Conservation (phyloP, 64 coral and sea anemone genomes). For the Acropora yongei region DNA sequence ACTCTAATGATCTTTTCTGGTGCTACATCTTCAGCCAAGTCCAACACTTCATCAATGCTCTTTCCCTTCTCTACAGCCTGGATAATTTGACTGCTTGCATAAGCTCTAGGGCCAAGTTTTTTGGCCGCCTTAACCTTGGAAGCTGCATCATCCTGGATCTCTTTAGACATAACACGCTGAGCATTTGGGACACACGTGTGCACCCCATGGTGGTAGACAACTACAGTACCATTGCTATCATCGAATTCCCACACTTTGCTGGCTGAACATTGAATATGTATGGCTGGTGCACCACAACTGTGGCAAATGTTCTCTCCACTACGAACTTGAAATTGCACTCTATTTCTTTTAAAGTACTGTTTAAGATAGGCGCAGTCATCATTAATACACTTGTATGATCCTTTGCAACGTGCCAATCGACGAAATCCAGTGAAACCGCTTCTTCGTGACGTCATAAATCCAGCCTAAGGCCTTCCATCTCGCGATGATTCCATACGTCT, state of each 20-base stretch:
- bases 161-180: not conserved
- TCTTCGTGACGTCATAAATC: constrained; percentile 42
- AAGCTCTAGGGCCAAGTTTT: constrained; percentile 55
- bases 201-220: constrained; percentile 55
- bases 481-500: constrained; percentile 51
- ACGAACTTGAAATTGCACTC: constrained; percentile 38
- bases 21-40: constrained; percentile 33
- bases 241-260: constrained; percentile 79
- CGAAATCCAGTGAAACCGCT: constrained; percentile 1
- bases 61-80: constrained; percentile 64
- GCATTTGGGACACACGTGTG: constrained; percentile 50
- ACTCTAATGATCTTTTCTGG: constrained; percentile 44
- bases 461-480: constrained; percentile 74
- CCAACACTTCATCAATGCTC: constrained; percentile 50
- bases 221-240: constrained; percentile 23
- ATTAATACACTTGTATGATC: not conserved
- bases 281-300: constrained; percentile 24
- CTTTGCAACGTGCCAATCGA: constrained; percentile 19
- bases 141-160: constrained; percentile 50
- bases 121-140: constrained; percentile 61
- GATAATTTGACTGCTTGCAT: constrained; percentile 66
- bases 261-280: constrained; percentile 28
- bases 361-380: not conserved
- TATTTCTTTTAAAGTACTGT: constrained; percentile 46
- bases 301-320: constrained; percentile 20